Conservation (phyloP, 1,140 invertebrate genomes). For the Adelges cooleyi region DNA sequence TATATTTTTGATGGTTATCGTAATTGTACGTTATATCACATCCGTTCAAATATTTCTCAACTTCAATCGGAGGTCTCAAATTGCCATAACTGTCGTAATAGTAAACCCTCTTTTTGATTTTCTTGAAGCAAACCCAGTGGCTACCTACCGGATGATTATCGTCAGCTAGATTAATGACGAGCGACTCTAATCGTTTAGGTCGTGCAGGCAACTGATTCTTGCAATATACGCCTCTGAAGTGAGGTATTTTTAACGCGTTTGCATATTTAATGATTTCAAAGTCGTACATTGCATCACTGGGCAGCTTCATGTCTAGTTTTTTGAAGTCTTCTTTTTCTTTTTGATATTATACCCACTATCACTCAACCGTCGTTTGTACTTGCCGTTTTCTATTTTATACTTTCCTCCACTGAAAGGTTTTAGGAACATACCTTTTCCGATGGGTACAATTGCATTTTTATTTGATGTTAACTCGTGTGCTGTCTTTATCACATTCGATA, state of each 20-base stretch:
- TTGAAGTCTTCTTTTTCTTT: not conserved
- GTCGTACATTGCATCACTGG: not conserved
- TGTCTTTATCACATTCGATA: not conserved
- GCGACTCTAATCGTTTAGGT: not conserved
- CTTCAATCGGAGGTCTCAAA: conserved; percentile 33
- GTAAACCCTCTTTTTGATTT: conserved; percentile 30
- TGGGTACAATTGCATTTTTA: not conserved
- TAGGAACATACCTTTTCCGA: not conserved
- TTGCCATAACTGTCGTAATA: conserved; percentile 37
- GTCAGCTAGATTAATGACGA: not conserved
- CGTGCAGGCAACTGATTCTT: not conserved
- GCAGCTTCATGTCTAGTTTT: not conserved
- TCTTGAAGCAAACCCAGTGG: not conserved
- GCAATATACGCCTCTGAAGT: not conserved
- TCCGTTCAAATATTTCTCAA: conserved; percentile 33
- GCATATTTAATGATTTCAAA: not conserved
- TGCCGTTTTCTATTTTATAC: not conserved
- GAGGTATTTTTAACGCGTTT: not conserved
- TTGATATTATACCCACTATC: too few relatives aligned
- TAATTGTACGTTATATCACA: conserved; percentile 34
- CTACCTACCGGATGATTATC: too few relatives aligned
- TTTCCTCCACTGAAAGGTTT: not conserved
- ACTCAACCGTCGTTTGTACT: too few relatives aligned
- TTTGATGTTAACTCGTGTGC: not conserved
- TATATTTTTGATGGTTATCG: conserved; percentile 31